Percentiles rank a stretch among this genome's conserved stretches.
Evolutionary conservation across 2,113 vertebrate species (phyloP).

Genomic region (Poeciliopsis retropinna): DNA sequence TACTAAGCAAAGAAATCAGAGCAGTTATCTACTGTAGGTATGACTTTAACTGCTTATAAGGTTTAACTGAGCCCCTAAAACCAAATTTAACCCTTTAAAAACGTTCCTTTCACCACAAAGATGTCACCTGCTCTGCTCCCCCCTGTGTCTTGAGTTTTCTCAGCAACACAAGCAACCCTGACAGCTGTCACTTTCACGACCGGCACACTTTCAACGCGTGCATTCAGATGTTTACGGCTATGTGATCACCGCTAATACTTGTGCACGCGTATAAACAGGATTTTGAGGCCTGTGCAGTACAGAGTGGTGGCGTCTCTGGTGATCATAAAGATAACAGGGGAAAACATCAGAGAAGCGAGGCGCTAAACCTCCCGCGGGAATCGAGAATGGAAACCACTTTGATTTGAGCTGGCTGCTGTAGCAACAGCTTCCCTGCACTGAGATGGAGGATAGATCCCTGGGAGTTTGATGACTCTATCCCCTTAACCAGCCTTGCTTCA

Average conservation of each 20-base stretch:
- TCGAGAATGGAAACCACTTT: constrained; percentile 61
- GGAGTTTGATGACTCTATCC: constrained; percentile 67
- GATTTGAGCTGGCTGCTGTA: constrained; percentile 71
- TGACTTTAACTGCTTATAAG: neutral
- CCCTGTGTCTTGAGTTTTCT: constrained; percentile 42
- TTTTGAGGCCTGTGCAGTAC: constrained; percentile 2
- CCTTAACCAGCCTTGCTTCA: constrained; percentile 35
- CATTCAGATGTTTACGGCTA: neutral
- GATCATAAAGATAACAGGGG: constrained; percentile 63
- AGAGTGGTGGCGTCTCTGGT: constrained; percentile 38
- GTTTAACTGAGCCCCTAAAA: neutral
- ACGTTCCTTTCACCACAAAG: constrained; percentile 28
- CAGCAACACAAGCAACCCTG: constrained; percentile 35
- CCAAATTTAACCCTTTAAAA: constrained; percentile 1
- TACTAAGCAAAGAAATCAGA: too few species aligned
- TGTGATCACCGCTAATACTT: neutral
- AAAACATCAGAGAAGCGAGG: constrained; percentile 61
- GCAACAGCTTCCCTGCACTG: constrained; percentile 63
- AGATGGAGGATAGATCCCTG: constrained; percentile 56
- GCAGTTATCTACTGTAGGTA: neutral
- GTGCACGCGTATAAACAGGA: neutral
- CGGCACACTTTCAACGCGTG: constrained; percentile 38
- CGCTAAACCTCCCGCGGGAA: constrained; percentile 57
- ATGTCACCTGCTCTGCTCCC: constrained; percentile 22
- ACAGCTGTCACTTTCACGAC: constrained; percentile 49